These are phyloP conservation scores for Ectemnius cavifrons DNA, from an alignment of 2,888 invertebrate species.

Conservation along the genomic window DNA sequence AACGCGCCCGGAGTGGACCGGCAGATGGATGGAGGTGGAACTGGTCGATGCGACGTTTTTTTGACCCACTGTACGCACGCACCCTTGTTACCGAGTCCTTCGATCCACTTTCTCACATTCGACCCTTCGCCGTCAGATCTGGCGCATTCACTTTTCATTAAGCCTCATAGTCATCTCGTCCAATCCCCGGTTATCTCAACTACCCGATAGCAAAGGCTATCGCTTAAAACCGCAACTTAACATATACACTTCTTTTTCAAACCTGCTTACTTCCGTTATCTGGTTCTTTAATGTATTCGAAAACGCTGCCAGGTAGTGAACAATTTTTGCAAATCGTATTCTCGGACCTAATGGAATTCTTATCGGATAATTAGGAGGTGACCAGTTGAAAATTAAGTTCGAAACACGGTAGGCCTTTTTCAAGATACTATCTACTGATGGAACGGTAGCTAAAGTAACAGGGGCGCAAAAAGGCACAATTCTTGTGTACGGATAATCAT, in stretches of 20 bases:
- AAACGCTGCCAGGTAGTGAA: too few species aligned
- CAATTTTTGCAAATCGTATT: constrained; percentile 2
- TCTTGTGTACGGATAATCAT: constrained; percentile 37
- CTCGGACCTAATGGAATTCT: constrained; percentile 34
- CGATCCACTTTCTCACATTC: constrained; percentile 11
- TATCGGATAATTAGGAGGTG: constrained; percentile 39
- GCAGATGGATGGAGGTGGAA: constrained; percentile 45
- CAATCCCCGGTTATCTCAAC: not conserved
- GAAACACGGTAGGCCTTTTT: constrained; percentile 36
- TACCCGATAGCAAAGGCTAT: not conserved
- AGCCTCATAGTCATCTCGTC: not conserved
- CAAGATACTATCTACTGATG: constrained; percentile 42
- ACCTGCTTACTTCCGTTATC: too few species aligned
- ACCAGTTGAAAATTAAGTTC: constrained; percentile 23
- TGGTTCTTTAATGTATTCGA: too few species aligned
- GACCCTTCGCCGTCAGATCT: not conserved
- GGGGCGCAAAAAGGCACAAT: constrained; percentile 40
- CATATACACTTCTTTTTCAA: not conserved
- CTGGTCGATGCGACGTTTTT: constrained; percentile 37
- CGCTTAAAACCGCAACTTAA: not conserved
- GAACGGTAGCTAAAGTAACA: constrained; percentile 25
- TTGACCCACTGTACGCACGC: constrained; percentile 25
- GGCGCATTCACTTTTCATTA: not conserved
- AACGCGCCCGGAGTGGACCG: constrained; percentile 50
- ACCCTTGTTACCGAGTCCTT: constrained; percentile 27